Evolutionary conservation across 2,888 invertebrate genomes (phyloP), one percentile per base, ranked within the genome.

Genomic region (Carterocephalus palaemon): DNA sequence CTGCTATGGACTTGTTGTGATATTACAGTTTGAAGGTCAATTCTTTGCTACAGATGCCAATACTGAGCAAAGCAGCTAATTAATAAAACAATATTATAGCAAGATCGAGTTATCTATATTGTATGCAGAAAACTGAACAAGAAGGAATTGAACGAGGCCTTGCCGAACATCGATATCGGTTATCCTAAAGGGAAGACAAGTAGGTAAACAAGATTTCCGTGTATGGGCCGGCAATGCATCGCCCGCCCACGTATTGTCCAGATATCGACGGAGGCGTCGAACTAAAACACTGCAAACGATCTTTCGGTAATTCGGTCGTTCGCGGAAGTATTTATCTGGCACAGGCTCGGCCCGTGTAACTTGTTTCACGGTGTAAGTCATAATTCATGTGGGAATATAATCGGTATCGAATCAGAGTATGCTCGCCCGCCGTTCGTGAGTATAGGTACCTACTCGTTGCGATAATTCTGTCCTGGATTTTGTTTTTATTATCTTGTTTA

Each of bases 181-280:
- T 67, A 69, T 75, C 66, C 68, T 75, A 72, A 75, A 80, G 81
- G 78, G 72, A 81, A 76, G 75, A 75, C 76, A 76, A 75, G 80
- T 81, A 78, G 70, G 76, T 77, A 79, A 77, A 77, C 72, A 64
- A 75, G 74, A 67, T 76, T 71, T 75, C 75, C 75, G 70, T 71
- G 69, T 79, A 81, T 62, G 80, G 78, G 62, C 64, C 55, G 75
- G 67, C 72, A 81, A 78, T 83, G 82, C 82, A 81, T 78, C 77
- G 81, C 62, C 75, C 79, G 76, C 85, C 85, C 74, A 82, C 83
- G 72, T 67, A 63, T 64, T 65, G 67, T 67, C 70, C 70, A 62
- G 67, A 66, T 69, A 76, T 70, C 65, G 70, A 73, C 57, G 74
- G 62, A 78, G 77, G 77, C 78, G 75, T 77, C 70, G 65, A 62